These are phyloP conservation scores for Dendrocincla tyrannina DNA, from an alignment of 2,797 vertebrate genomes.

Conservation along the genomic window DNA sequence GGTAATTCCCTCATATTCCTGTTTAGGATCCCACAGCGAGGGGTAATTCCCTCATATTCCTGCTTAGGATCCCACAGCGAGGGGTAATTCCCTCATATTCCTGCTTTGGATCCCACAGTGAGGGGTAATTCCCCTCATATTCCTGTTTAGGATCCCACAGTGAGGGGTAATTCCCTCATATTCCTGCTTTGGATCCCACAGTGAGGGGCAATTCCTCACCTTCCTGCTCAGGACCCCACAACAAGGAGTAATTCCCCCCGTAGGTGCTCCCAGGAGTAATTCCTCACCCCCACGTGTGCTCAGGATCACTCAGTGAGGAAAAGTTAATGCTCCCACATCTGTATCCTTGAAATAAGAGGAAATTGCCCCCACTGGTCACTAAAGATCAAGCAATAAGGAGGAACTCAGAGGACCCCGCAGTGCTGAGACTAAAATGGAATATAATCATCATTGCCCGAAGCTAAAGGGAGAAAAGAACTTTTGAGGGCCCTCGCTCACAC, in stretches of 20 bases:
- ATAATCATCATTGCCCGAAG: background rate
- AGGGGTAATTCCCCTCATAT: too few species aligned
- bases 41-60: too few species aligned
- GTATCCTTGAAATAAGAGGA: accelerated
- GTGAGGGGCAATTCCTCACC: too few species aligned
- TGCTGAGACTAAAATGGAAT: background rate
- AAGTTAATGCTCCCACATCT: accelerated
- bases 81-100: too few species aligned
- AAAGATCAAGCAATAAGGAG: accelerated
- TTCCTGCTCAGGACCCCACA: too few species aligned
- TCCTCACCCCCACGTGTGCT: accelerated
- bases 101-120: too few species aligned
- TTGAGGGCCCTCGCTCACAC: accelerated
- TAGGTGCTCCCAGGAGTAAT: background rate
- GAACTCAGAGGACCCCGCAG: accelerated
- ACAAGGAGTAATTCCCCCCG: too few species aligned
- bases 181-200: too few species aligned
- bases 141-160: too few species aligned
- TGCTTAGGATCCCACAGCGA: too few species aligned
- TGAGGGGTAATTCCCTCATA: too few species aligned
- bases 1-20: too few species aligned
- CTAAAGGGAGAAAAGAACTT: background rate
- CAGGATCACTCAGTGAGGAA: accelerated
- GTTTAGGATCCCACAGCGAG: background rate
- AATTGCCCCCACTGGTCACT: accelerated